phyloP scores from a whole-genome alignment of 2,113 vertebrate genomes.

The Taurulus bubalis region DNA sequence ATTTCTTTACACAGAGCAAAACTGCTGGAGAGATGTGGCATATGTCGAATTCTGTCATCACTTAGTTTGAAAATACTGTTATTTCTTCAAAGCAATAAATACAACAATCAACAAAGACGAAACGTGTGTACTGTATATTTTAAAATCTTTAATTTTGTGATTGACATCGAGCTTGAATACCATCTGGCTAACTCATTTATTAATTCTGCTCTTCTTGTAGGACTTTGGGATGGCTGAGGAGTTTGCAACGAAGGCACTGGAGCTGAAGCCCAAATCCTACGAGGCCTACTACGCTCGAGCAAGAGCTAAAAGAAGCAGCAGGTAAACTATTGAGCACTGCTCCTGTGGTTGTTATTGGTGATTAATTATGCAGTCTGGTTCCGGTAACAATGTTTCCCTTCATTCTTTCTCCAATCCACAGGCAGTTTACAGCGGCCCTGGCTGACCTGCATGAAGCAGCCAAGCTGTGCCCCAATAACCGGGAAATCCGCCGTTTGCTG shows the following conservation, averaged over 20 bases:
- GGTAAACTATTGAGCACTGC: constrained; percentile 81
- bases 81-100: not conserved
- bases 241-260: constrained; percentile 96
- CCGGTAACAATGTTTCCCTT: not conserved
- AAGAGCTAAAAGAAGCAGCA: constrained; percentile 97
- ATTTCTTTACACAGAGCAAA: constrained; percentile 2
- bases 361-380: constrained; percentile 1
- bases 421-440: constrained; percentile 92
- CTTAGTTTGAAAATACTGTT: constrained; percentile 3
- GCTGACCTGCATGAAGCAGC: constrained; percentile 92
- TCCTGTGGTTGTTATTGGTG: not conserved
- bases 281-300: constrained; percentile 98
- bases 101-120: not conserved
- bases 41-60: not conserved
- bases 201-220: constrained; percentile 69
- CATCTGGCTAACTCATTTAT: not conserved
- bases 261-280: constrained; percentile 96
- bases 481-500: constrained; percentile 92
- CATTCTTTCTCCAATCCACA: constrained; percentile 63
- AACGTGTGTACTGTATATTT: not conserved
- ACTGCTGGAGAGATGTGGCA: constrained; percentile 10
- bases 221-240: constrained; percentile 99
- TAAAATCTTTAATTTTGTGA: not conserved
- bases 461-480: constrained; percentile 93
- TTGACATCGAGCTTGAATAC: not conserved